Evolutionary conservation across 2,888 invertebrate species (phyloP), one percentile per base, ranked within the genome.

Genomic region (Chironomus riparius): DNA sequence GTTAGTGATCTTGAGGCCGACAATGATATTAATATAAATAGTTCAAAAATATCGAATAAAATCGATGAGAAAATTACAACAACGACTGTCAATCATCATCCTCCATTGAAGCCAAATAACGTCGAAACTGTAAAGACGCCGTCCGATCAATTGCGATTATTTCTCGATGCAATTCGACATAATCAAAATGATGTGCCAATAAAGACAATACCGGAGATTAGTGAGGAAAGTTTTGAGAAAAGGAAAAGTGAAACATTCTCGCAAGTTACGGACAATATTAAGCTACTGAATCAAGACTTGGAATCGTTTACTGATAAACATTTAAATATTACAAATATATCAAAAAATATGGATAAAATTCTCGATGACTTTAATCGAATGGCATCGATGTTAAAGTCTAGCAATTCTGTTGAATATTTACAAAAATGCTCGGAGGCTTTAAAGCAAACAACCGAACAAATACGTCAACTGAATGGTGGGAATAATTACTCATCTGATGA

Each of bases 371-470:
- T 84, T 77, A 83, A 84, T 77, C 82, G 82, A 78, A 81, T 84
- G 82, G 83, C 83, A 75, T 83, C 82, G 82, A 80, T 83, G 83
- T 79, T 83, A 80, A 77, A 76, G 48, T 47, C 72, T 68, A 77
- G 76, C 47, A 76, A 74, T 15, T 83, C 84, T 79, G 81, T 83
- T 75, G 84, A 84, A 72, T 84, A 83, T 78, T 80, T 84, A 77
- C 83, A 83, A 75, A 84, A 83, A 77, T 84, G 84, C 76, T 84
- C 84, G 2, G 84, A 84, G 62, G 83, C 84, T 7, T 78, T 84
- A 77, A 82, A 83, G 0, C 83, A 83, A 72, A 83, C 83, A 47
- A 83, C 84, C 21, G 78, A 82, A 78, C 83, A 84, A 76, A 77
- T 84, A 10, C 82, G 82, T 74, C 82, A 82, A 65, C 80, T 81